Base-by-base conservation (phyloP, 2,888 invertebrate species). In the Isotomurus palustris region DNA sequence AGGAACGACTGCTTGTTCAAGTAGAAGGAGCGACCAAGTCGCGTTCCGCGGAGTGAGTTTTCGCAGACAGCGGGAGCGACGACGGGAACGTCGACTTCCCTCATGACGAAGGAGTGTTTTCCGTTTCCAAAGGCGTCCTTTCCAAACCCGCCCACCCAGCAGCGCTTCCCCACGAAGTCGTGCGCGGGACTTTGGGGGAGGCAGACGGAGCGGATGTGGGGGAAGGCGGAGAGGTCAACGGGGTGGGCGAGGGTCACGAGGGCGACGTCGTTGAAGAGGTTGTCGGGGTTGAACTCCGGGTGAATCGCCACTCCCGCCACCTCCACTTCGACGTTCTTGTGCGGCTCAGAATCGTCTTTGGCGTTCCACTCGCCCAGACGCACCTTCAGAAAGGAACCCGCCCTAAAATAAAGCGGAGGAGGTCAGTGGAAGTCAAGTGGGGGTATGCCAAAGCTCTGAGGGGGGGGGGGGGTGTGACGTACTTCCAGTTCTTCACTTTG, bases 221-320 rank as follows among this genome's bases (percentile, higher is more conserved):
- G 76, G 55, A 71, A 74, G 1, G 66, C 65, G 0, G 73, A 50
- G 10, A 76, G 65, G 19, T 76, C 75, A 3, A 81, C 76, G 2
- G 67, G 75, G 5, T 72, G 69, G 10, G 81, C 77, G n/a, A 94
- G 75, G 58, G 83, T 80, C 27, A 94, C 74, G 1, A 94, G 79
- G 1, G 91, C 91, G 32, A 94, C 80, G 73, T 92, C 89, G 73
- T 88, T 89, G 67, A 84, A 83, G 43, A 92, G 78, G 63, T 87
- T 89, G 54, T 78, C 79, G 0, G 83, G 75, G 72, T 86, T 84
- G 74, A 83, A 93, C 17, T 81, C 79, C 0, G 87, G 80, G 70
- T 85, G 83, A 6, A 82, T 77, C 64, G 80, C 82, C 36, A 87
- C 81, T 68, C 77, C 80, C 4, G 76, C 72, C 0, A 86, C 77